Evolutionary conservation across 2,888 invertebrate species (phyloP).

Genomic region (Netelia inedita): DNA sequence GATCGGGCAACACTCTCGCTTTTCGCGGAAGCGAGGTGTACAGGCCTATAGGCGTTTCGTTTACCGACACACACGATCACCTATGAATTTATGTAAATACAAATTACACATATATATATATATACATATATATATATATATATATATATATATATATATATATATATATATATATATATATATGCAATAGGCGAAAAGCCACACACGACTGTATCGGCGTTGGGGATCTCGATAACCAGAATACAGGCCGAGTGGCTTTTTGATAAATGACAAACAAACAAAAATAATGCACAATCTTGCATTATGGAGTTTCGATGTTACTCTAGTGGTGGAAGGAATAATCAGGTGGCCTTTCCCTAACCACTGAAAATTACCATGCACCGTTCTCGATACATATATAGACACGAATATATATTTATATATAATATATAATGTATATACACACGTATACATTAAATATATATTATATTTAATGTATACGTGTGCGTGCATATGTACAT

Average conservation of each 20-base stretch:
- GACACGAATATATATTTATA: not conserved
- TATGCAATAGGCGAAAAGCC: not conserved
- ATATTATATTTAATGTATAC: not conserved
- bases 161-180: conserved; percentile 3
- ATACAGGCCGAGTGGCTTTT: not conserved
- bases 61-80: not conserved
- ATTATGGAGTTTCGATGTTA: conserved; percentile 8
- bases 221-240: conserved; percentile 34
- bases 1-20: conserved; percentile 31
- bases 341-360: conserved; percentile 55
- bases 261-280: no score
- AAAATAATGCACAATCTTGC: no score
- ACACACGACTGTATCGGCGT: not conserved
- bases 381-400: conserved; percentile 30
- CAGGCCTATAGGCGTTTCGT: not conserved
- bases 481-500: conserved; percentile 28
- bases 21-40: conserved; percentile 47
- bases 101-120: not conserved
- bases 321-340: conserved; percentile 10
- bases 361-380: conserved; percentile 61
- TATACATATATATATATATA: conserved; percentile 14
- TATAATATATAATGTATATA: not conserved
- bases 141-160: not conserved
- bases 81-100: not conserved
- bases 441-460: not conserved